phyloP scores from a whole-genome alignment of 2,888 invertebrate genomes.

The Elmis aenea region DNA sequence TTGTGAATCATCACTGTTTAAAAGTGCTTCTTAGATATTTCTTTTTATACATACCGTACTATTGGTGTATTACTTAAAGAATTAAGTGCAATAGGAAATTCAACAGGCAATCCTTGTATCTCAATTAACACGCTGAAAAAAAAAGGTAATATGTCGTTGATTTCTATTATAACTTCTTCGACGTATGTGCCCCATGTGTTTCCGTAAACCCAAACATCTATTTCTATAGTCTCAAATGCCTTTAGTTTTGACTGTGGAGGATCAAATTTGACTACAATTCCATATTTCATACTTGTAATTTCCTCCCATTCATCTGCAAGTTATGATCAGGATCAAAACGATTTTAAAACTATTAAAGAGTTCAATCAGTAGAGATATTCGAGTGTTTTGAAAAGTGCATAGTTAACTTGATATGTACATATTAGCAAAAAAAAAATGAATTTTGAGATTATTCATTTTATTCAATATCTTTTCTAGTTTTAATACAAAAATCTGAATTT shows the following conservation, averaged over 20 bases:
- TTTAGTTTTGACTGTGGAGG: constrained; percentile 29
- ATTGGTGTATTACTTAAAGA: constrained; percentile 31
- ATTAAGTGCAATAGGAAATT: constrained; percentile 40
- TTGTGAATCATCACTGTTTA: too few relatives aligned
- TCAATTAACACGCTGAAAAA: constrained; percentile 40
- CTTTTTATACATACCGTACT: too few relatives aligned
- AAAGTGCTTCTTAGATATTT: too few relatives aligned
- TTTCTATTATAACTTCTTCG: constrained; percentile 44
- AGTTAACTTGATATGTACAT: too few relatives aligned
- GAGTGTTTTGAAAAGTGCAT: too few relatives aligned
- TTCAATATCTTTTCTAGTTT: too few relatives aligned
- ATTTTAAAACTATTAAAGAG: too few relatives aligned
- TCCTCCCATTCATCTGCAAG: constrained; percentile 33
- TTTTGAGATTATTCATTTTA: too few relatives aligned
- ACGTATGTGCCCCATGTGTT: constrained; percentile 48
- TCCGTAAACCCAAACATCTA: constrained; percentile 44
- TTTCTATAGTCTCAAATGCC: constrained; percentile 28
- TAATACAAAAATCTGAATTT: too few relatives aligned
- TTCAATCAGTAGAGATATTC: too few relatives aligned
- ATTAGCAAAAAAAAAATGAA: too few relatives aligned
- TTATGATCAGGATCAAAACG: background rate
- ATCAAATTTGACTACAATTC: constrained; percentile 39
- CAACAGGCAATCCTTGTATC: constrained; percentile 41
- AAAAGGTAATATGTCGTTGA: constrained; percentile 40
- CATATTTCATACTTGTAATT: constrained; percentile 30